Conservation (phyloP, 2,797 vertebrate genomes). For the Decapterus maruadsi region DNA sequence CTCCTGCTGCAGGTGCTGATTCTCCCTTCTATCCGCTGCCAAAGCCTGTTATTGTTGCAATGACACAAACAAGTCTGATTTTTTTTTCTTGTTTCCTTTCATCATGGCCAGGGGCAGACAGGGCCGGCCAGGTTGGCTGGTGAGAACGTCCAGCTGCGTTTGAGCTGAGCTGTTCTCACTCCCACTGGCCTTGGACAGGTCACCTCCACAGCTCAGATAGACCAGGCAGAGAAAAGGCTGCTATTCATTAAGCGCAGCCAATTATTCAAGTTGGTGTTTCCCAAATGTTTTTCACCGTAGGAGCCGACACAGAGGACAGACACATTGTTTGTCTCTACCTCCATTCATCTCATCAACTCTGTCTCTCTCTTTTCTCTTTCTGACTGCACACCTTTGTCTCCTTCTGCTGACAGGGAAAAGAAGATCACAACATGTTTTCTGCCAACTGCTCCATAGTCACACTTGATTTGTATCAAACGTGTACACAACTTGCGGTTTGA, state of each 20-base stretch:
- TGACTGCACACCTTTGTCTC: slow-evolving; percentile 22
- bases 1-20: slow-evolving; percentile 24
- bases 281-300: slow-evolving; percentile 24
- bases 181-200: slow-evolving; percentile 71
- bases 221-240: slow-evolving; percentile 53
- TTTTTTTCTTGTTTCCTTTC: slow-evolving; percentile 17
- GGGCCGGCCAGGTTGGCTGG: slow-evolving; percentile 35
- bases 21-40: not conserved
- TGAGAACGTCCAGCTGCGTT: slow-evolving; percentile 75
- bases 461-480: not conserved
- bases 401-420: slow-evolving; percentile 22
- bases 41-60: slow-evolving; percentile 29
- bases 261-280: slow-evolving; percentile 29
- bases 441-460: not conserved
- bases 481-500: not conserved
- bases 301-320: slow-evolving; percentile 11
- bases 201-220: slow-evolving; percentile 59
- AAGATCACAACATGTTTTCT: slow-evolving; percentile 1
- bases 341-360: not conserved
- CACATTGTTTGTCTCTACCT: slow-evolving; percentile 1
- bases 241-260: slow-evolving; percentile 43
- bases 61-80: slow-evolving; percentile 41
- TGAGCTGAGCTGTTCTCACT: slow-evolving; percentile 57
- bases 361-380: not conserved
- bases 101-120: slow-evolving; percentile 6